phyloP scores from a whole-genome alignment of 2,113 vertebrate species.

The Zosterops borbonicus region DNA sequence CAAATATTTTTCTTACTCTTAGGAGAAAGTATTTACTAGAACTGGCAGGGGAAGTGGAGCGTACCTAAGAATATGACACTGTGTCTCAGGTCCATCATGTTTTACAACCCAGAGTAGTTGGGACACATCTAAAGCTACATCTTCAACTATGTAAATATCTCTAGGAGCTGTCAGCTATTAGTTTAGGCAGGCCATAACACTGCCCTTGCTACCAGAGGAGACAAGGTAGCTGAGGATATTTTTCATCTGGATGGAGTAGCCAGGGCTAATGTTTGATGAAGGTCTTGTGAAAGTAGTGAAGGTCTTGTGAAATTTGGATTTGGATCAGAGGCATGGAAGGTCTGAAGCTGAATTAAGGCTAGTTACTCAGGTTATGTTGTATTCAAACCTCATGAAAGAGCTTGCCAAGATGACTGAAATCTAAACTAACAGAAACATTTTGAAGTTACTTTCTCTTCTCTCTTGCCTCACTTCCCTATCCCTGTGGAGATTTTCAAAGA shows the following conservation, averaged over 20 bases:
- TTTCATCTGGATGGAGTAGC: not conserved
- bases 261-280: not conserved
- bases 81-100: slow-evolving; percentile 57
- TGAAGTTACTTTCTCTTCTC: not conserved
- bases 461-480: not conserved
- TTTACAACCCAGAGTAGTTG: slow-evolving; percentile 58
- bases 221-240: slow-evolving; percentile 2
- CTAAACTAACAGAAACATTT: slow-evolving; percentile 8
- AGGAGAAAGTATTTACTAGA: slow-evolving; percentile 42
- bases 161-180: slow-evolving; percentile 28
- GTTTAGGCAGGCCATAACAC: slow-evolving; percentile 34
- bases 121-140: slow-evolving; percentile 58
- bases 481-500: not conserved
- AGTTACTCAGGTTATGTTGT: not conserved
- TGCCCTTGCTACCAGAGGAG: not conserved
- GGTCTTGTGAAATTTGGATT: not conserved
- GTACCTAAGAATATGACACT: slow-evolving; percentile 47
- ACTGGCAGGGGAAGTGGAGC: slow-evolving; percentile 56
- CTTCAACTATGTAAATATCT: slow-evolving; percentile 48
- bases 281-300: not conserved
- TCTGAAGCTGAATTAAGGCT: not conserved
- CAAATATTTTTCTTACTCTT: slow-evolving; percentile 53
- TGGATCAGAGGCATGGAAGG: not conserved
- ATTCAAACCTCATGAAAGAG: not conserved
- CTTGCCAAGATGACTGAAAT: slow-evolving; percentile 17